phyloP scores from a whole-genome alignment of 2,113 vertebrate species.

The Sarotherodon lohbergeri region DNA sequence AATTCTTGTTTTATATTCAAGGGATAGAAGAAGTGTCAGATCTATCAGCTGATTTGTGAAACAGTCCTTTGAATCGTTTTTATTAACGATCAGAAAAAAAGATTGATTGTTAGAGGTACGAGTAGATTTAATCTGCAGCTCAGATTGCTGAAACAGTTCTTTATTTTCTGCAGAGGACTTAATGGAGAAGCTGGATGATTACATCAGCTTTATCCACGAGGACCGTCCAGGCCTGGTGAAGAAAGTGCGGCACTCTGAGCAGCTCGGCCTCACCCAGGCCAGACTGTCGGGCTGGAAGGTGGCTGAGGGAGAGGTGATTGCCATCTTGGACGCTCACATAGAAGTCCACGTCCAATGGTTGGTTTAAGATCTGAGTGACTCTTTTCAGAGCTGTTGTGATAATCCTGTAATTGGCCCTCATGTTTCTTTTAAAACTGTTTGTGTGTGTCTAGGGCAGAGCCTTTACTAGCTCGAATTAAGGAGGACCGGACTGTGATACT shows the following conservation, averaged over 20 bases:
- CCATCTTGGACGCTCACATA: conserved; percentile 78
- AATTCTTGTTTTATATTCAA: not conserved
- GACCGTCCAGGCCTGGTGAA: conserved; percentile 50
- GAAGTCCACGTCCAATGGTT: conserved; percentile 75
- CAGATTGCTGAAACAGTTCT: not conserved
- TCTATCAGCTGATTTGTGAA: not conserved
- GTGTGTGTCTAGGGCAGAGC: conserved; percentile 63
- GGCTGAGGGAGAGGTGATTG: conserved; percentile 72
- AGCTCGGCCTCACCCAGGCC: conserved; percentile 72
- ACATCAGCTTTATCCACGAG: conserved; percentile 43
- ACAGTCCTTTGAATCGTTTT: not conserved
- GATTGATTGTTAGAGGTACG: not conserved
- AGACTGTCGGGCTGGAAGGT: conserved; percentile 68
- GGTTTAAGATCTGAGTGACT: not conserved
- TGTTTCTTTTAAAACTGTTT: not conserved
- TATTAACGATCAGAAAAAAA: not conserved
- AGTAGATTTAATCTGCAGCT: not conserved
- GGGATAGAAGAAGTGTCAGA: not conserved
- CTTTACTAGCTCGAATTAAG: conserved; percentile 67
- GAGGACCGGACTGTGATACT: conserved; percentile 64
- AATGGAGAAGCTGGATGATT: conserved; percentile 47
- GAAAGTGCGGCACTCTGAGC: conserved; percentile 57
- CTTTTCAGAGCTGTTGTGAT: not conserved
- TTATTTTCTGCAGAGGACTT: conserved; percentile 55
- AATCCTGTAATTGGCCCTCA: not conserved